These are phyloP conservation scores for Xestia ashworthii DNA, from an alignment of 2,888 invertebrate genomes.

Conservation along the genomic window DNA sequence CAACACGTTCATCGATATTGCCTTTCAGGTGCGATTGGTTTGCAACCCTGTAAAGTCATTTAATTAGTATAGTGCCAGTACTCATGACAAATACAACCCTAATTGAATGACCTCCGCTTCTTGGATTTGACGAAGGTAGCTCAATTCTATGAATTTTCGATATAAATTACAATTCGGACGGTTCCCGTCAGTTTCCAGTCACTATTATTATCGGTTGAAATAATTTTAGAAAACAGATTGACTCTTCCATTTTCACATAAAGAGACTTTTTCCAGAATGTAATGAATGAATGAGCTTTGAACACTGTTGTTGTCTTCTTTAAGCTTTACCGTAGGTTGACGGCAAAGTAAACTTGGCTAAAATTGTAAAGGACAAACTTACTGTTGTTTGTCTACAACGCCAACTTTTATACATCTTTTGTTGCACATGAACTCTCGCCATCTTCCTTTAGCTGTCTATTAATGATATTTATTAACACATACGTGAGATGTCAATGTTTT, in stretches of 20 bases:
- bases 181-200: background rate
- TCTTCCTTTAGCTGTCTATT: slow-evolving; percentile 53
- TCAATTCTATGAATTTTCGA: background rate
- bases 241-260: background rate
- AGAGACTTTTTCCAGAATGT: background rate
- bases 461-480: slow-evolving; percentile 67
- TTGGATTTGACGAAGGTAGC: background rate
- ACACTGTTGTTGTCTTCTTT: background rate
- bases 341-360: slow-evolving; percentile 6
- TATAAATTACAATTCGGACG: background rate
- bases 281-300: background rate
- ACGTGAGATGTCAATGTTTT: slow-evolving; percentile 57
- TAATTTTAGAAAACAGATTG: background rate
- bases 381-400: background rate
- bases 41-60: slow-evolving; percentile 16
- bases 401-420: background rate
- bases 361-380: background rate
- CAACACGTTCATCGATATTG: slow-evolving; percentile 8
- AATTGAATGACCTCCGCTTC: background rate
- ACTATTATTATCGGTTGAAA: background rate
- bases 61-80: slow-evolving; percentile 19
- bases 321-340: background rate
- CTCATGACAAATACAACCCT: background rate
- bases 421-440: slow-evolving; percentile 18
- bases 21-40: slow-evolving; percentile 32